Evolutionary conservation across 2,888 invertebrate species (phyloP).

Genomic region (Philaethria dido): DNA sequence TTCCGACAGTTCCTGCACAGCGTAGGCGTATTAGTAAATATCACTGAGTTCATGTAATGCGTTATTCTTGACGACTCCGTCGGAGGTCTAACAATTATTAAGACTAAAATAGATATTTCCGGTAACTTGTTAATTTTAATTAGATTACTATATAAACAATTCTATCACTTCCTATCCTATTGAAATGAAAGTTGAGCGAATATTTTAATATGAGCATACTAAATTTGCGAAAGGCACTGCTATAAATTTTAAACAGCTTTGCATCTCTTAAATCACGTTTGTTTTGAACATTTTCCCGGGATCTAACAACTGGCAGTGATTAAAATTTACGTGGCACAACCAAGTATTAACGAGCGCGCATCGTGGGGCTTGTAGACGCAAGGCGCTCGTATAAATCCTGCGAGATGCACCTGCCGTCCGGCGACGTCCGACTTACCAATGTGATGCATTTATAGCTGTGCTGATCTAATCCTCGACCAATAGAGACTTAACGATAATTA

Average conservation of each 20-base stretch:
- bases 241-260: constrained; percentile 62
- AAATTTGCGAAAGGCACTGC: constrained; percentile 43
- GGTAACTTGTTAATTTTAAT: neutral
- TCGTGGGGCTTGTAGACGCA: constrained; percentile 70
- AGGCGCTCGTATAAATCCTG: constrained; percentile 79
- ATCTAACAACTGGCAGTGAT: constrained; percentile 81
- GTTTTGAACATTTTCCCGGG: constrained; percentile 77
- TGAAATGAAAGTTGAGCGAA: neutral
- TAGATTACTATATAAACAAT: neutral
- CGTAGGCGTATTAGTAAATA: constrained; percentile 77
- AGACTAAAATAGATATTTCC: constrained; percentile 47
- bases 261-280: constrained; percentile 77
- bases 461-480: constrained; percentile 35
- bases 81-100: constrained; percentile 44
- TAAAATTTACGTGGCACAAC: constrained; percentile 82
- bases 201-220: constrained; percentile 29
- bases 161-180: neutral
- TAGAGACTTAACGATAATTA: constrained; percentile 36
- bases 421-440: constrained; percentile 41
- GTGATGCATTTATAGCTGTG: constrained; percentile 42
- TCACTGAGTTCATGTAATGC: constrained; percentile 53
- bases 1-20: constrained; percentile 63
- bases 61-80: constrained; percentile 62
- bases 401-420: constrained; percentile 75
- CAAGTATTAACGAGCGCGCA: constrained; percentile 81